A percentile compares a stretch with the other conserved stretches of the same genome.
Conservation (phyloP, 53 echinoderm and acorn worm species). For the Arbacia lixula region DNA sequence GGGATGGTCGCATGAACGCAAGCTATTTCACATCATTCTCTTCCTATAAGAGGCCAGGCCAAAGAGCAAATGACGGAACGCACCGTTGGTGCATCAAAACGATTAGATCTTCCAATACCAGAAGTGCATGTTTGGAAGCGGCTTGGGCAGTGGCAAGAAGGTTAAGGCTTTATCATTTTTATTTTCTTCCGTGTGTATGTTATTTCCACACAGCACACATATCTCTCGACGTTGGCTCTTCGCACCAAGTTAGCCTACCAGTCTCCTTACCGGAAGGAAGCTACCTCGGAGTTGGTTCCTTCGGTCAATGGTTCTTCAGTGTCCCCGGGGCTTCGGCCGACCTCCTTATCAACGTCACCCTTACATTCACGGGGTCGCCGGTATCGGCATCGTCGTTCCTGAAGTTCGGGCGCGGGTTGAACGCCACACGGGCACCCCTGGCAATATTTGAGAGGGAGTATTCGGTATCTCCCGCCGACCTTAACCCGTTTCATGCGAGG, state of each 20-base stretch:
- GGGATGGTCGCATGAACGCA: too few species aligned
- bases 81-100: too few species aligned
- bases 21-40: too few species aligned
- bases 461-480: background rate
- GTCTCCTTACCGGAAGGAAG: background rate
- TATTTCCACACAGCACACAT: too few species aligned
- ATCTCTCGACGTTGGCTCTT: too few species aligned
- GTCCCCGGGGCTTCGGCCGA: slow-evolving; percentile 16
- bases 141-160: too few species aligned
- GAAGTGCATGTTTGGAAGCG: too few species aligned
- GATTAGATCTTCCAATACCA: too few species aligned
- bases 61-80: too few species aligned
- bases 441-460: background rate
- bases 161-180: too few species aligned
- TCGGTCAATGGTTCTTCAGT: slow-evolving; percentile 23
- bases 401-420: slow-evolving; percentile 35
- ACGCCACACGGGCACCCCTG: slow-evolving; percentile 12
- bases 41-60: too few species aligned
- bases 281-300: slow-evolving; percentile 8
- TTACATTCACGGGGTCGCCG: background rate
- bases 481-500: slow-evolving; percentile 37
- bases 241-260: slow-evolving; percentile 1
- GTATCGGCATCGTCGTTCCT: slow-evolving; percentile 13
- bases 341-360: slow-evolving; percentile 7
- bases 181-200: too few species aligned